These are phyloP conservation scores for Anser cygnoides DNA, from an alignment of 2,113 vertebrate genomes.

Conservation along the genomic window DNA sequence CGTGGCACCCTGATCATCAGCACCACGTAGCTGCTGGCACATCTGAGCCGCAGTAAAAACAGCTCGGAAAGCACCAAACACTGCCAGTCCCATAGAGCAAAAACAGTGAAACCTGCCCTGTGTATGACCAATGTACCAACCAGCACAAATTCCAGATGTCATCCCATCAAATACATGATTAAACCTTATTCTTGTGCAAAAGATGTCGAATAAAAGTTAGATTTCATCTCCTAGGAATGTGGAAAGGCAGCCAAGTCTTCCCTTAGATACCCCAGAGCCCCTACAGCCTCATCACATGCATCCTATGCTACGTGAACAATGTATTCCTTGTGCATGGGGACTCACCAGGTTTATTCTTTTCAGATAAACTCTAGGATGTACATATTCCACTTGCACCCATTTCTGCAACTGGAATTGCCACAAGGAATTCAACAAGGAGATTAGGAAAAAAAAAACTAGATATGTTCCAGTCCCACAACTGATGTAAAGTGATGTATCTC, in stretches of 20 bases:
- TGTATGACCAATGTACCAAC: fast-evolving
- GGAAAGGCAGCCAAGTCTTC: background rate
- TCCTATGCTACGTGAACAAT: background rate
- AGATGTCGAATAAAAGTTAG: background rate
- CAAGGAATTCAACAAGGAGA: background rate
- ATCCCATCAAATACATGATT: background rate
- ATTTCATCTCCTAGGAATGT: background rate
- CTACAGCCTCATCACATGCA: fast-evolving
- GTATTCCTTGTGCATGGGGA: background rate
- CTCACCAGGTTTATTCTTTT: background rate
- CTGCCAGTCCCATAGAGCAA: background rate
- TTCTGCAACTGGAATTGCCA: background rate
- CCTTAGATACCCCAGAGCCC: no score
- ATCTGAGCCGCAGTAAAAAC: background rate
- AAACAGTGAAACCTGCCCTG: background rate
- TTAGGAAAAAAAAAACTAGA: background rate
- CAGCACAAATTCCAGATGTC: background rate
- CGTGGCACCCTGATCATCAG: background rate
- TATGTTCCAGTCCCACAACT: fast-evolving
- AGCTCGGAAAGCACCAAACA: background rate
- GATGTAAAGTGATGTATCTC: background rate
- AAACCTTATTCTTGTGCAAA: background rate
- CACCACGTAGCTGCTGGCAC: background rate
- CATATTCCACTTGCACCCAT: fast-evolving
- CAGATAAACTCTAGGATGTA: background rate